Conservation (phyloP, 2,888 invertebrate genomes). For the Pterostichus niger region DNA sequence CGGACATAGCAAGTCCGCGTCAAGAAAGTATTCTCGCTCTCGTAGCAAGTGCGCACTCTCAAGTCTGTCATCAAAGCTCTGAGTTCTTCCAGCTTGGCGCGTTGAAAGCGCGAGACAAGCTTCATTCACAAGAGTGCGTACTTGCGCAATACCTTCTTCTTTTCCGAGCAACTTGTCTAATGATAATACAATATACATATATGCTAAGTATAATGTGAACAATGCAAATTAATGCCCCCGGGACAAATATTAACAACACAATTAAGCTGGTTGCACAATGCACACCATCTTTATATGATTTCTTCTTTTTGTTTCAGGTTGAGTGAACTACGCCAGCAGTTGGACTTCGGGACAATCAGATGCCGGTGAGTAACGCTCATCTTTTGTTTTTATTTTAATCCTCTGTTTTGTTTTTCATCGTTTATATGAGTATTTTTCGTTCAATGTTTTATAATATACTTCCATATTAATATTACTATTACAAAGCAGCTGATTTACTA, state of each 20-base stretch:
- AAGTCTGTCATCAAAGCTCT: conserved; percentile 37
- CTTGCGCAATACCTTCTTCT: conserved; percentile 21
- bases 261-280: conserved; percentile 48
- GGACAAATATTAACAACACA: conserved; percentile 71
- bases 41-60: conserved; percentile 15
- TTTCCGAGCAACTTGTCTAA: conserved; percentile 40
- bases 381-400: conserved; percentile 30
- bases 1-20: conserved; percentile 5
- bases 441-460: too few relatives aligned
- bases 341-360: conserved; percentile 11
- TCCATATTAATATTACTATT: too few relatives aligned
- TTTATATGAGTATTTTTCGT: too few relatives aligned
- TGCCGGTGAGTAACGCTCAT: conserved; percentile 41
- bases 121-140: conserved; percentile 49
- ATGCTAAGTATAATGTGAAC: conserved; percentile 72
- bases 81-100: conserved; percentile 7
- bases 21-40: conserved; percentile 30
- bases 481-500: neutral
- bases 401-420: too few relatives aligned
- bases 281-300: neutral
- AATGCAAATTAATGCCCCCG: conserved; percentile 70
- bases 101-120: conserved; percentile 35
- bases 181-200: conserved; percentile 65
- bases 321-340: conserved; percentile 14
- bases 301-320: conserved; percentile 25